phyloP scores from a whole-genome alignment of 2,797 vertebrate species.

The Parambassis ranga region DNA sequence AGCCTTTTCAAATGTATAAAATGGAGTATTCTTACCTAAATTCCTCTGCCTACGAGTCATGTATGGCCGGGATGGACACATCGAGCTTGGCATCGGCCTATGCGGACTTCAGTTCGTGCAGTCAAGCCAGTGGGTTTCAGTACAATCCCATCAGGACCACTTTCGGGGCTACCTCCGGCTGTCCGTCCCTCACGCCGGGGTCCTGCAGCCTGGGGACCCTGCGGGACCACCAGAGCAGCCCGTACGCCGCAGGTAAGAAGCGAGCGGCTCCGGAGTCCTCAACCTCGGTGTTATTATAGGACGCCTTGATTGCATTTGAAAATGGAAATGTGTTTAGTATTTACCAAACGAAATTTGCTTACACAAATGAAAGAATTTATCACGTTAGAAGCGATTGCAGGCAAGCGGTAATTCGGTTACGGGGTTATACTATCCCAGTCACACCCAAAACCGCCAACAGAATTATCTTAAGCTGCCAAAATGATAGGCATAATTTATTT shows the following conservation, averaged over 20 bases:
- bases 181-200: slow-evolving; percentile 97
- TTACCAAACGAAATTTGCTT: slow-evolving; percentile 99
- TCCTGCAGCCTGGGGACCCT: slow-evolving; percentile 98
- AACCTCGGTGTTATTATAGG: slow-evolving; percentile 89
- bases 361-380: slow-evolving; percentile 99
- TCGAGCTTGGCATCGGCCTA: slow-evolving; percentile 99
- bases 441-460: slow-evolving; percentile 99
- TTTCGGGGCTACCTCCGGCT: slow-evolving; percentile 97
- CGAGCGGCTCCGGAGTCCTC: slow-evolving; percentile 83
- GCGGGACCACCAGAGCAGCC: slow-evolving; percentile 99
- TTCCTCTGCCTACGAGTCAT: slow-evolving; percentile 99
- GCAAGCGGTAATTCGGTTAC: slow-evolving; percentile 99
- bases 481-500: slow-evolving; percentile 99
- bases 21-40: slow-evolving; percentile 99
- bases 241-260: slow-evolving; percentile 99
- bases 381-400: slow-evolving; percentile 99
- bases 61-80: slow-evolving; percentile 99
- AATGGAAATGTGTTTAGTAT: slow-evolving; percentile 99
- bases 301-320: slow-evolving; percentile 98
- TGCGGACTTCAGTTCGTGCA: slow-evolving; percentile 99
- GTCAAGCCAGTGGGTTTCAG: slow-evolving; percentile 99
- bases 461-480: slow-evolving; percentile 99
- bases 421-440: slow-evolving; percentile 99
- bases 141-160: slow-evolving; percentile 99
- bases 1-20: slow-evolving; percentile 99